Evolutionary conservation across 1,140 invertebrate species (phyloP), one percentile per base, ranked within the genome.

Genomic region (Theocolax elegans): DNA sequence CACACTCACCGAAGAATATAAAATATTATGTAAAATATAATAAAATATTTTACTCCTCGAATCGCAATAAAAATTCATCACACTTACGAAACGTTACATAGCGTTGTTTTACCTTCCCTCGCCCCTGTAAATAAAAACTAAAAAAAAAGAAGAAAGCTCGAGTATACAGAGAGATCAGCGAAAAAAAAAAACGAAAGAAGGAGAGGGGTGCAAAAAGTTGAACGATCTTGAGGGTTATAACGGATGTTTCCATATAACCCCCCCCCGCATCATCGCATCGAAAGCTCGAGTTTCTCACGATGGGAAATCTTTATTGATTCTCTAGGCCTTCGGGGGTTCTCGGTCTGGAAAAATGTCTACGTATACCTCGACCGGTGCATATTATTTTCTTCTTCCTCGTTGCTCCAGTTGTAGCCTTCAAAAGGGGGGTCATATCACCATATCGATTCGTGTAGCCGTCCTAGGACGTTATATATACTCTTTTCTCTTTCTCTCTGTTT

Each of bases 221-320:
- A 67, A 67, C 38, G 44, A 17, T n/a, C 31, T 27, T 23, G 42
- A 48, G 59, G 48, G 15, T 42, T 54, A 44, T 56, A 56, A 46
- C 38, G 75, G 75, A 80, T 79, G 73, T 79, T 81, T 79, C 75
- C 77, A 81, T 80, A 80, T 80, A 77, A 49, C 56, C 42, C 35
- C 15, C 1, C 38, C 17, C 38, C n/a, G 31, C 17, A 17, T 58
- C 31, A 15, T 23, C 31, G 4, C 10, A 63, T 46, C 31, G 4
- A 35, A 35, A 63, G 29, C 46, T 23, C 25, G 2, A 13, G 23
- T 2, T 72, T 46, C 66, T 67, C 72, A 75, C 75, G 72, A 76
- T 75, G 71, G 76, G 67, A 80, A 79, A 80, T 81, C 79, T 80
- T 79, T 80, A 81, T 81, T 79, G 80, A 81, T 80, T 80, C 76